These are phyloP conservation scores for Saguinus midas DNA, from an alignment of 2,113 vertebrate genomes.

Conservation along the genomic window DNA sequence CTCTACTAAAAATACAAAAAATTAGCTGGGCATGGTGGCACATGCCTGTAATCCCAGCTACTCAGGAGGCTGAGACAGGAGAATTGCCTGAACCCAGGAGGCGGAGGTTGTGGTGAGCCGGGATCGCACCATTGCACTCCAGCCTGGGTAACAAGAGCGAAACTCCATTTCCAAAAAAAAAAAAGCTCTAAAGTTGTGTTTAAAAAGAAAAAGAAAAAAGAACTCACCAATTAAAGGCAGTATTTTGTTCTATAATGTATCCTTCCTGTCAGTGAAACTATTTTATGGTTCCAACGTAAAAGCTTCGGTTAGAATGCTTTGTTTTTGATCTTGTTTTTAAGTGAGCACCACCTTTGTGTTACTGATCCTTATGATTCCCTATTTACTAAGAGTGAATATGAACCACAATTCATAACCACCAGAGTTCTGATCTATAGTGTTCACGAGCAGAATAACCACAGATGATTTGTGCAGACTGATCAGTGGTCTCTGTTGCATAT, in stretches of 20 bases:
- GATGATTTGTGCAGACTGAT: not conserved
- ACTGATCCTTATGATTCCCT: not conserved
- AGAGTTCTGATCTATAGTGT: not conserved
- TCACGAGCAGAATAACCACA: not conserved
- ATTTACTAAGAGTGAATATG: too few species aligned
- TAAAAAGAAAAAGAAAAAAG: not conserved
- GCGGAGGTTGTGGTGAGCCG: too few species aligned
- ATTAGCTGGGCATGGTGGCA: too few species aligned
- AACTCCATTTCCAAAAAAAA: too few species aligned
- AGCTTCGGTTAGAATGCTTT: not conserved
- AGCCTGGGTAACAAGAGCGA: too few species aligned
- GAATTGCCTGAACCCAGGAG: too few species aligned
- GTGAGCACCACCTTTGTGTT: not conserved
- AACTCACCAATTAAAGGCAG: not conserved
- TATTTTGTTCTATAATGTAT: not conserved
- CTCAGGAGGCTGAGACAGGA: too few species aligned
- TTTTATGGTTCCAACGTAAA: not conserved
- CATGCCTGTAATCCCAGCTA: too few species aligned
- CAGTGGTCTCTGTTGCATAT: rapidly evolving
- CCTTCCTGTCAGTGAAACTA: not conserved
- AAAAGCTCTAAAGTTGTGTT: not conserved
- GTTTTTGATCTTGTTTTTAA: not conserved
- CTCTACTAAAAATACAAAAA: too few species aligned
- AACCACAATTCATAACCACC: not conserved
- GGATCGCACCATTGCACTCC: too few species aligned